Base-by-base conservation (phyloP, 2,888 invertebrate species). In the Gonocerus acuteangulatus region DNA sequence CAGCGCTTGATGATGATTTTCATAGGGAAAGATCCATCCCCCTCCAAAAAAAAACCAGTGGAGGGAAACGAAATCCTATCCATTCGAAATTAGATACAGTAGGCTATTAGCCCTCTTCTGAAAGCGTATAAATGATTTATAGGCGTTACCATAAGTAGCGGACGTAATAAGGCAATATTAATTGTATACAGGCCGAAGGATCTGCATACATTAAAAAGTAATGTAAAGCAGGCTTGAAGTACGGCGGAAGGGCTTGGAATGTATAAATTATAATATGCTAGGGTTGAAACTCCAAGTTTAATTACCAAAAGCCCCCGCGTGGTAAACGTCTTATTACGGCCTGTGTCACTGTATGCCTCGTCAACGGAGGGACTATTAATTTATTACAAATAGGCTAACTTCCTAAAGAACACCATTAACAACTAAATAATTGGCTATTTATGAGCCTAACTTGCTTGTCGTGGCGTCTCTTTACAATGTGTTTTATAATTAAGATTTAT, bases 151-250 rank as follows among this genome's bases (percentile, higher is more conserved):
- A 51, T 51, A 51, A 51, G 36, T 51, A 51, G 51, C 51, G 51
- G 7, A 51, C 32, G 51, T 51, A 51, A 51, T 51, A 19, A 51
- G 34, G 34, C 51, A 36, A 34, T 36, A 51, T 51, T 51, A 51
- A 51, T 51, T 51, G 51, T 51, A 51, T 51, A 51, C 51, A 51
- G 49, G 23, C 18, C 27, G n/a, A 4, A 3, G 49, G 49, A 49
- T 49, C 49, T 49, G 49, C 49, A 49, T 49, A 51, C 36, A 51
- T 51, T 51, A 51, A 51, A 51, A 51, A 51, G 51, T 51, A 51
- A 51, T 51, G 19, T 19, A 34, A 51, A 34, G 32, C 34, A 2
- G 21, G 27, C 51, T 34, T 32, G 51, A 2, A n/a, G 27, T 19
- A 16, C 19, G 51, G 4, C 4, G 42, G 32, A 19, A n/a, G 13